Conservation (phyloP, 2,888 invertebrate genomes). For the Hermaeophaga mercurialis region DNA sequence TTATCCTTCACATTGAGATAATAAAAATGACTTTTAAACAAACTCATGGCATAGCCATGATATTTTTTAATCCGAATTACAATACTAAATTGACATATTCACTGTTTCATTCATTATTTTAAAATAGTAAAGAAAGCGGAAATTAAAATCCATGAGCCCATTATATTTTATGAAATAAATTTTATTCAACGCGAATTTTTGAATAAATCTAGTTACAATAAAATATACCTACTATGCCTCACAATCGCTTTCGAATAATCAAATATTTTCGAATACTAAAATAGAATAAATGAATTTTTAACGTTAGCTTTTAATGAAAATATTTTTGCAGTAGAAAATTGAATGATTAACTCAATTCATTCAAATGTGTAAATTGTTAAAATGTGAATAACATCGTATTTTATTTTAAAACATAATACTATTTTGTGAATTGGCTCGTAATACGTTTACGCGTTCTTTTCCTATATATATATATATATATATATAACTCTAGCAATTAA, state of each 20-base stretch:
- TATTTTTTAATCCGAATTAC: too few relatives aligned
- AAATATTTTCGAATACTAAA: constrained; percentile 9
- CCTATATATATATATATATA: too few relatives aligned
- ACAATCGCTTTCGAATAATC: not conserved
- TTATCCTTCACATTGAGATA: too few relatives aligned
- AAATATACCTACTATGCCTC: constrained; percentile 7
- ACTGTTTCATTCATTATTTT: not conserved
- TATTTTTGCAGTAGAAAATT: not conserved
- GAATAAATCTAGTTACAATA: constrained; percentile 7
- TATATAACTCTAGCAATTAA: too few relatives aligned
- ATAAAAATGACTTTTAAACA: too few relatives aligned
- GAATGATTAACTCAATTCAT: not conserved
- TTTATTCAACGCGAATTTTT: constrained; percentile 6
- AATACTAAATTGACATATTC: too few relatives aligned
- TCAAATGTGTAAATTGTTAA: not conserved
- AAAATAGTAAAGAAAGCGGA: constrained; percentile 8
- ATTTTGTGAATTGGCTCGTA: too few relatives aligned
- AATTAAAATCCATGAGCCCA: constrained; percentile 11
- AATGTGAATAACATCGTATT: too few relatives aligned
- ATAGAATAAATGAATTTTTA: not conserved
- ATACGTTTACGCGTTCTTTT: too few relatives aligned
- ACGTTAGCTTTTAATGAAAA: constrained; percentile 9
- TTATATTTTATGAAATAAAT: constrained; percentile 13
- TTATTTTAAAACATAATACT: too few relatives aligned
- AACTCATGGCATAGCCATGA: too few relatives aligned